Evolutionary conservation across 1,140 invertebrate genomes (phyloP).

Genomic region (Brachionus paranguensis): DNA sequence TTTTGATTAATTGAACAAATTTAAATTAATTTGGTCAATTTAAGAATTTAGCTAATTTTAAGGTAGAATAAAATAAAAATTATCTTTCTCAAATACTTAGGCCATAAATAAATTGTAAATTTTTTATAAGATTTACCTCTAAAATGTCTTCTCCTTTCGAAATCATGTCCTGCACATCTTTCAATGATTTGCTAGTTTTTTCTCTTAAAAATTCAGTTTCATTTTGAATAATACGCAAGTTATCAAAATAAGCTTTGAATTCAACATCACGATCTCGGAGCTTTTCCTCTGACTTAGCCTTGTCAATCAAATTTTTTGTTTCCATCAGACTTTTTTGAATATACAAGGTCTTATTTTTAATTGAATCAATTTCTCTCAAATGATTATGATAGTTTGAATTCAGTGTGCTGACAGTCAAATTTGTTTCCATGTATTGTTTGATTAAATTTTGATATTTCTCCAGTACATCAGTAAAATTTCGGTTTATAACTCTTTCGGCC

Average conservation of each 20-base stretch:
- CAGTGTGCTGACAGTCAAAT: not conserved
- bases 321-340: constrained; percentile 37
- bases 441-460: not conserved
- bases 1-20: not conserved
- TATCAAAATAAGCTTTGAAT: constrained; percentile 33
- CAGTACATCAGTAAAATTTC: not conserved
- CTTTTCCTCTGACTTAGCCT: not conserved
- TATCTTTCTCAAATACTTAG: not conserved
- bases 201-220: not conserved
- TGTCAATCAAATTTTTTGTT: not conserved
- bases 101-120: not conserved
- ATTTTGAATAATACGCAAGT: constrained; percentile 4
- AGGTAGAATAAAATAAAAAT: not conserved
- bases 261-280: constrained; percentile 16
- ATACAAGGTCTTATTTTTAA: constrained; percentile 18
- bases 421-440: not conserved
- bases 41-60: not conserved
- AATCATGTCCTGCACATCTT: not conserved
- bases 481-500: not conserved
- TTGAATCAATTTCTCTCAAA: not conserved
- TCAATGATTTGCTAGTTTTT: not conserved
- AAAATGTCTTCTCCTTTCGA: not conserved
- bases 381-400: not conserved
- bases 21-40: not conserved
- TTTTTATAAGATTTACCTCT: not conserved